Evolutionary conservation across 2,113 vertebrate genomes (phyloP), one percentile per base, ranked within the genome.

Genomic region (Desmodus rotundus): DNA sequence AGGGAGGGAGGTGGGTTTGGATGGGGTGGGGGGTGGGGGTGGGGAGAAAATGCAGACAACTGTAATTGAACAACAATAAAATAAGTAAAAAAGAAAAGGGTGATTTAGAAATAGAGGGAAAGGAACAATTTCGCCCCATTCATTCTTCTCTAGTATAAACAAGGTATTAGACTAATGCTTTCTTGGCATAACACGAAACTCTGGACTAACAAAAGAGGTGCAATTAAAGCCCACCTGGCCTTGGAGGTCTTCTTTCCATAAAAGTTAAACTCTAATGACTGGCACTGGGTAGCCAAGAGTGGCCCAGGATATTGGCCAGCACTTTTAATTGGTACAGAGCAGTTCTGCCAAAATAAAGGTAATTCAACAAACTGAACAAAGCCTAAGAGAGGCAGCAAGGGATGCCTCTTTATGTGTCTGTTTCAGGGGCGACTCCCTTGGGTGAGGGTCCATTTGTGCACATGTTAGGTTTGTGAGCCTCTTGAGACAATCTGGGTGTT

Each of bases 161-260:
- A 93, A 94, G 10, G 89, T 82, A n/a, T 0, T 36, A 97, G 83
- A 87, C 74, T 96, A 90, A 95, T 94, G 87, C 63, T 89, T 92
- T 97, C 88, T 96, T 81, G 96, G 97, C 89, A 94, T 4, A 61
- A 95, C 94, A 17, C 82, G 96, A 98, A 98, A 73, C 94, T 98
- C 33, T 86, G 78, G 94, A 93, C 96, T 93, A 89, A 97, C 92
- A 97, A 97, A 98, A 98, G 97, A 97, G 96, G 97, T 89, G 97
- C 95, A 96, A 72, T 98, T 96, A 97, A 97, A 89, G 73, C 92
- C 97, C 73, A 12, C 98, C 98, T 98, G 98, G 96, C 95, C 97
- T 97, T 94, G 95, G 97, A 97, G 97, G 96, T 97, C 96, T 13
- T 97, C 97, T 97, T 98, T 98, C 98, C 94, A 65, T 72, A 96